Evolutionary conservation across 2,797 vertebrate species (phyloP).

Genomic region (Tapera naevia): DNA sequence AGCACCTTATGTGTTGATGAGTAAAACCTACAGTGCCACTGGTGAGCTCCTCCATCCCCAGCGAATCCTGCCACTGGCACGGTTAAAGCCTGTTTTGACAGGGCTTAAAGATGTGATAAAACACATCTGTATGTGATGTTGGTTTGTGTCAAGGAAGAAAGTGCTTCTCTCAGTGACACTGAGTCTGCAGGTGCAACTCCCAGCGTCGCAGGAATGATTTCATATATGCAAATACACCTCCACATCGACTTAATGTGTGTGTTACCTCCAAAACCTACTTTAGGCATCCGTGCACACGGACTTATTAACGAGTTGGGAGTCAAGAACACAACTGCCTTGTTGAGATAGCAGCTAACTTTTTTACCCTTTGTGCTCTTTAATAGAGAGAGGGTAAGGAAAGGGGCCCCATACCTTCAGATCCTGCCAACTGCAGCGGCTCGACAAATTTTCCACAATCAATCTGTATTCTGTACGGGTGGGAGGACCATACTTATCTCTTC

Average conservation of each 20-base stretch:
- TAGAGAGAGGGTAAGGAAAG: conserved; percentile 49
- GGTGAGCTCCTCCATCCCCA: neutral
- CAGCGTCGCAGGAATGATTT: neutral
- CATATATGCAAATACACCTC: neutral
- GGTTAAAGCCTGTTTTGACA: neutral
- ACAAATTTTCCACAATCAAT: conserved; percentile 97
- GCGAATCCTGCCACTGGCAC: neutral
- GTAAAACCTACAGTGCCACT: neutral
- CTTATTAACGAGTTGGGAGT: neutral
- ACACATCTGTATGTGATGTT: neutral
- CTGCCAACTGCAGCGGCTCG: conserved; percentile 98
- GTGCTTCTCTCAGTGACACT: neutral
- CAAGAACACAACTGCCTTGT: neutral
- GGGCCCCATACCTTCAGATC: conserved; percentile 89
- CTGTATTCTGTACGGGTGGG: conserved; percentile 96
- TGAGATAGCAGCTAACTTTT: neutral
- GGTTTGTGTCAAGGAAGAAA: neutral
- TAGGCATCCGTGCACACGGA: neutral
- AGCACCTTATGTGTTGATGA: neutral
- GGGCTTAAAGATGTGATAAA: neutral
- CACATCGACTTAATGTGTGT: neutral
- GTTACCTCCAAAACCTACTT: neutral
- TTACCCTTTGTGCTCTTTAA: conserved; percentile 23
- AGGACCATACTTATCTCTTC: conserved; percentile 93
- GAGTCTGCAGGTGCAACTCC: neutral